A percentile compares a stretch with the other conserved stretches of the same genome.
Evolutionary conservation across 2,113 vertebrate genomes (phyloP).

Genomic region (Psittacula cyanocephala): DNA sequence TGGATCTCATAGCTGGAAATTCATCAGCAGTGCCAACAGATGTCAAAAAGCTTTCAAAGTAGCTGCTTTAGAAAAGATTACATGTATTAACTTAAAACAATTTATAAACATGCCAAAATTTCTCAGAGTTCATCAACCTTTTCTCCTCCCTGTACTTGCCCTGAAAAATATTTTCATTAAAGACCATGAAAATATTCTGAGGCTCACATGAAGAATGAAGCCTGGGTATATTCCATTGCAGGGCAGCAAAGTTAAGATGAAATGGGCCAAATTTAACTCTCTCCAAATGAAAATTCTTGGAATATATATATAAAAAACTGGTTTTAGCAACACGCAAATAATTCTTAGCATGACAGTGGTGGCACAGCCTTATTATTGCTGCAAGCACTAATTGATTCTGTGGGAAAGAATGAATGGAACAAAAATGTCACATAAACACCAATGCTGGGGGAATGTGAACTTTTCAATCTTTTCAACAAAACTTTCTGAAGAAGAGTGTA

Average conservation of each 20-base stretch:
- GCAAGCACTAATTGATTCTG: neutral
- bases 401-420: neutral
- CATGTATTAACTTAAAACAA: constrained; percentile 5
- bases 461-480: neutral
- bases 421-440: neutral
- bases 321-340: neutral
- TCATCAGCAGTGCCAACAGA: constrained; percentile 2
- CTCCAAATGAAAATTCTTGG: neutral
- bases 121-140: neutral
- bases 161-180: neutral
- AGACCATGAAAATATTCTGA: neutral
- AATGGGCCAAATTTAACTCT: neutral
- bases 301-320: neutral
- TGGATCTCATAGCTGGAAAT: constrained; percentile 18
- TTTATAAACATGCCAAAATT: constrained; percentile 9
- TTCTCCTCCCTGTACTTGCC: neutral
- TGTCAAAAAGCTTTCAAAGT: constrained; percentile 37
- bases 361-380: neutral
- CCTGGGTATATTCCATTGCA: neutral
- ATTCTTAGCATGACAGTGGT: neutral
- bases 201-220: neutral
- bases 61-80: constrained; percentile 3
- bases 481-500: neutral
- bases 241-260: neutral
- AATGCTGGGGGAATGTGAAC: neutral